Conservation (phyloP, 2,113 vertebrate species). For the Pseudolaguvia tuberculata region DNA sequence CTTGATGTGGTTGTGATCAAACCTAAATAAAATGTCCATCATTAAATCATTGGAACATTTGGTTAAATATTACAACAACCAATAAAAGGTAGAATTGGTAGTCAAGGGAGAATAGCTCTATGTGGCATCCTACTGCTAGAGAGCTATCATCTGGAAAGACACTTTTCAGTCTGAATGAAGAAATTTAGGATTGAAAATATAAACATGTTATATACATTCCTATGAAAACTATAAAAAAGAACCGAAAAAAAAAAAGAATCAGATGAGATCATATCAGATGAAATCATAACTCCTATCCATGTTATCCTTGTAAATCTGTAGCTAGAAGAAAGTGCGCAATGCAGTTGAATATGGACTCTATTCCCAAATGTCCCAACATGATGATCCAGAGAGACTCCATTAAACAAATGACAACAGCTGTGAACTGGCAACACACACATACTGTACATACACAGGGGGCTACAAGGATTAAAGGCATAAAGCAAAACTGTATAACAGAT, state of each 20-base stretch:
- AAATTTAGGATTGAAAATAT: no score
- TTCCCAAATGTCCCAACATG: constrained; percentile 19
- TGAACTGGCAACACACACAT: constrained; percentile 12
- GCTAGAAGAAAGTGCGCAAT: constrained; percentile 35
- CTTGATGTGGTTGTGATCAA: constrained; percentile 92
- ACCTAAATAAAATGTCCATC: constrained; percentile 67
- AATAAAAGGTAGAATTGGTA: not conserved
- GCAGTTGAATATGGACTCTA: no score
- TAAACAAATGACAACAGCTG: constrained; percentile 41
- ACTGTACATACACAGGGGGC: not conserved
- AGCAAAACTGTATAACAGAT: not conserved
- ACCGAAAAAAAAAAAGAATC: no score
- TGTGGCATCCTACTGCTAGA: constrained; percentile 11
- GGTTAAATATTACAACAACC: not conserved
- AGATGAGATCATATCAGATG: not conserved
- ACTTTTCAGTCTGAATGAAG: not conserved
- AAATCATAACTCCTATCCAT: not conserved
- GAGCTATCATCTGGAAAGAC: constrained; percentile 2
- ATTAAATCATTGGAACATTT: not conserved
- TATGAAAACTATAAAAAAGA: not conserved
- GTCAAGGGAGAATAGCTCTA: not conserved
- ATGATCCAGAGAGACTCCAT: constrained; percentile 39
- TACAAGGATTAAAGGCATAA: not conserved
- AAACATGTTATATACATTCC: no score
- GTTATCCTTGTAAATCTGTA: constrained; percentile 24